phyloP scores from a whole-genome alignment of 1,140 invertebrate species.

The Brachionus koreanus region DNA sequence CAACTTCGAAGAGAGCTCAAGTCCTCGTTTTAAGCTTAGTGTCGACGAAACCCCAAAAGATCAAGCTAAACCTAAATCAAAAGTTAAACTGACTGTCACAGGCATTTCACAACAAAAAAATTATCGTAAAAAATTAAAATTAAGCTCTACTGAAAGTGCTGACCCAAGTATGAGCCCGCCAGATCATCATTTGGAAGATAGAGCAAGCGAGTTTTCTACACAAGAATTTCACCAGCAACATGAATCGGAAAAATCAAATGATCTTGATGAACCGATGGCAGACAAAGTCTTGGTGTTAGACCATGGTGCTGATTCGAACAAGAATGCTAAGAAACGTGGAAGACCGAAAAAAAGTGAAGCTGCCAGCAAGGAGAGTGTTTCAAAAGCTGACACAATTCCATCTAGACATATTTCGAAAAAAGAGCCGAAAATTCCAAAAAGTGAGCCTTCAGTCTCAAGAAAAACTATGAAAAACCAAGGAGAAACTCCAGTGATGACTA shows the following conservation, averaged over 20 bases:
- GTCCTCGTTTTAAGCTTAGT: not conserved
- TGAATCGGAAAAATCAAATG: not conserved
- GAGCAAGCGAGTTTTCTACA: no score
- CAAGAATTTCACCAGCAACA: not conserved
- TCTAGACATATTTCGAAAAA: not conserved
- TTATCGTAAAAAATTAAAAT: not conserved
- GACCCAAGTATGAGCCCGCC: no score
- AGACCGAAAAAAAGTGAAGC: not conserved
- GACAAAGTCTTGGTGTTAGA: not conserved
- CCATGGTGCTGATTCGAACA: not conserved
- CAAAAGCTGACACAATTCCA: not conserved
- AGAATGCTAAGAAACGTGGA: not conserved
- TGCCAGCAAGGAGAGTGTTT: not conserved
- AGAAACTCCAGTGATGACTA: not conserved
- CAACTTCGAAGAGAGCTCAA: not conserved
- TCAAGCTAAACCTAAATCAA: not conserved
- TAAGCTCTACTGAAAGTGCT: not conserved
- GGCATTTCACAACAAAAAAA: not conserved
- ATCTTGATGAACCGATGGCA: not conserved
- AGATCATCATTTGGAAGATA: no score
- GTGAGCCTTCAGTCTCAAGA: not conserved
- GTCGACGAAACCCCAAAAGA: not conserved
- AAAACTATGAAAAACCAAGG: not conserved
- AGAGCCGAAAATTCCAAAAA: not conserved
- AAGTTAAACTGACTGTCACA: not conserved